Base-by-base conservation (phyloP, 2,888 invertebrate species). In the Ophonus ardosiacus region DNA sequence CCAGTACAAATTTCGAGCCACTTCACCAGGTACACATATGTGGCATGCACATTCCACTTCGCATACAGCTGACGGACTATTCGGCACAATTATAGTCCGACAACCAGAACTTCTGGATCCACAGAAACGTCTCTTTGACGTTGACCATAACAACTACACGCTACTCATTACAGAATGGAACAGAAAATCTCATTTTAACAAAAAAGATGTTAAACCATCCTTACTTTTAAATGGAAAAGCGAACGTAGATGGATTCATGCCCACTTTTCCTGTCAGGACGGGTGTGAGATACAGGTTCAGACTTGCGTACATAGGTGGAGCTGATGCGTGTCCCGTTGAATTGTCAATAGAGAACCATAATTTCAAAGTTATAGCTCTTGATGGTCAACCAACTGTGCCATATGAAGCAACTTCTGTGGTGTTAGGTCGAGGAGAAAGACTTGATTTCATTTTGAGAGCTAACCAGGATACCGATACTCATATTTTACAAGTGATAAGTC, bases 1-100 rank as follows among this genome's bases (percentile, higher is more conserved):
- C 88, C 94, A 95, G 88, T 96, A 96, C 88, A 94, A 94, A 86
- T 96, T 96, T 88, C 92, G 94, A 63, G 96, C 95, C 0, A 93
- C 94, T 0, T 90, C 93, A 0, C 92, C 95, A 0, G 96, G 96
- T 17, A 96, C 95, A 0, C 95, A 94, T 90, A 94, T 95, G 87
- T 96, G 95, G 91, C 96, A 96, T 87, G 94, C 95, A 18, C 94
- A 95, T 91, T 95, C 92, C 84, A 95, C 95, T 21, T 93, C 94
- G 0, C 95, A 95, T 87, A 92, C 94, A 10, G 93, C 94, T 0
- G 95, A 95, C 86, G 96, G 96, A 0, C 91, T 95, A 18, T 95
- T 95, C 79, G 96, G 96, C 2, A 94, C 95, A 0, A 92, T 96
- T 71, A 92, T 96, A 13, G 95, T 96, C 0, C 92, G 95, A 10